Evolutionary conservation across 1,140 invertebrate genomes (phyloP).

Genomic region (Scaptomyza hsui): DNA sequence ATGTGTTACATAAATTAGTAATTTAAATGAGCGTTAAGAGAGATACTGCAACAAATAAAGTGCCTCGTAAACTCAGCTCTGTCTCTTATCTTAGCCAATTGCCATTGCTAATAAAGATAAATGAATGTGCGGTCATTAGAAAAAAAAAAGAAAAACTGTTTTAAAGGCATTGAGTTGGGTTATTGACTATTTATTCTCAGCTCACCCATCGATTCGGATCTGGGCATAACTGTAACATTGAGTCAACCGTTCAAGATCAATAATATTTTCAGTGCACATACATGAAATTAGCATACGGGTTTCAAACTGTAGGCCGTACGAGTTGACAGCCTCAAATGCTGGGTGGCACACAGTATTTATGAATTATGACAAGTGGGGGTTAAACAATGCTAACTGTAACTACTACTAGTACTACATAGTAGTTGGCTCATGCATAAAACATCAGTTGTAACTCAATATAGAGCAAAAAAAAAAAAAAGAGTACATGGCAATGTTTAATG

Average conservation of each 20-base stretch:
- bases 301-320: conserved; percentile 53
- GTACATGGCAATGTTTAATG: conserved; percentile 21
- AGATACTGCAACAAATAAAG: conserved; percentile 41
- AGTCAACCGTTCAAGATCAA: conserved; percentile 76
- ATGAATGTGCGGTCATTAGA: conserved; percentile 68
- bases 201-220: not conserved
- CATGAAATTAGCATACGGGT: conserved; percentile 56
- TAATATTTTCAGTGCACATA: conserved; percentile 43
- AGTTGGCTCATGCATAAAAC: conserved; percentile 61
- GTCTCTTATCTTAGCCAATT: conserved; percentile 68
- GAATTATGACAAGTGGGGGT: conserved; percentile 65
- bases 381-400: conserved; percentile 56
- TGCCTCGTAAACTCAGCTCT: conserved; percentile 33
- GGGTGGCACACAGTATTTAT: conserved; percentile 43
- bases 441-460: conserved; percentile 49
- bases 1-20: conserved; percentile 66
- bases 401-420: conserved; percentile 24
- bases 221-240: conserved; percentile 54
- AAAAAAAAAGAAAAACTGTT: too few species aligned
- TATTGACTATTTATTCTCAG: conserved; percentile 57
- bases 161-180: conserved; percentile 70
- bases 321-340: conserved; percentile 40
- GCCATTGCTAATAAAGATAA: conserved; percentile 78
- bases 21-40: conserved; percentile 46
- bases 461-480: conserved; percentile 30